Conservation (phyloP, 2,797 vertebrate species). For the Neosilurus mollespiculum region DNA sequence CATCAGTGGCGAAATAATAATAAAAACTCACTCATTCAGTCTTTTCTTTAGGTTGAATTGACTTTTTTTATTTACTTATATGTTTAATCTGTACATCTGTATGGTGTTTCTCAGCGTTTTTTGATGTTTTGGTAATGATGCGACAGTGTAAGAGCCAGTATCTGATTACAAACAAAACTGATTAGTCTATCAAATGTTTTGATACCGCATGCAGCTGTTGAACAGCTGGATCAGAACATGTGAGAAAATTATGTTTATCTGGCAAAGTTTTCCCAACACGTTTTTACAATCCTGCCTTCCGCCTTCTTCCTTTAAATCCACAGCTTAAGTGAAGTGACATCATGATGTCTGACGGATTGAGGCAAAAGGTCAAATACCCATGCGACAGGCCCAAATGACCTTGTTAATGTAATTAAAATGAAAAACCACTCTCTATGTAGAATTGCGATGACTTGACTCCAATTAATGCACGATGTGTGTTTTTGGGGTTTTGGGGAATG, state of each 20-base stretch:
- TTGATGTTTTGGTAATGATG: neutral
- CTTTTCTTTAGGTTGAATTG: neutral
- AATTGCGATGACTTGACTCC: neutral
- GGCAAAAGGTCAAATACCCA: constrained; percentile 32
- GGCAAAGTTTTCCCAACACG: neutral
- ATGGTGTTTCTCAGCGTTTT: neutral
- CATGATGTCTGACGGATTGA: constrained; percentile 2
- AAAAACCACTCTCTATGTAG: neutral
- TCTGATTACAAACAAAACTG: neutral
- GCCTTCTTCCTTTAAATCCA: neutral
- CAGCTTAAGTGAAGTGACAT: neutral
- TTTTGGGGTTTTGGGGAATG: constrained; percentile 1
- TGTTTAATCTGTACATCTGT: neutral
- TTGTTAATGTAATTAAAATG: neutral
- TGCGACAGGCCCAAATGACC: constrained; percentile 19
- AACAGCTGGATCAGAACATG: neutral
- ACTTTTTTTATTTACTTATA: neutral
- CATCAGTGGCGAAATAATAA: neutral
- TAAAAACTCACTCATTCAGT: neutral
- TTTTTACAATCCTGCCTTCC: neutral
- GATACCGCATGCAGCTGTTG: neutral
- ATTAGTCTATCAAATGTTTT: neutral
- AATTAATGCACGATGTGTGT: neutral
- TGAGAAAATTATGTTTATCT: neutral
- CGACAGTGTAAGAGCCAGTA: neutral